Conservation (phyloP, 2,113 vertebrate species). For the Tenebrosternarchus preto region DNA sequence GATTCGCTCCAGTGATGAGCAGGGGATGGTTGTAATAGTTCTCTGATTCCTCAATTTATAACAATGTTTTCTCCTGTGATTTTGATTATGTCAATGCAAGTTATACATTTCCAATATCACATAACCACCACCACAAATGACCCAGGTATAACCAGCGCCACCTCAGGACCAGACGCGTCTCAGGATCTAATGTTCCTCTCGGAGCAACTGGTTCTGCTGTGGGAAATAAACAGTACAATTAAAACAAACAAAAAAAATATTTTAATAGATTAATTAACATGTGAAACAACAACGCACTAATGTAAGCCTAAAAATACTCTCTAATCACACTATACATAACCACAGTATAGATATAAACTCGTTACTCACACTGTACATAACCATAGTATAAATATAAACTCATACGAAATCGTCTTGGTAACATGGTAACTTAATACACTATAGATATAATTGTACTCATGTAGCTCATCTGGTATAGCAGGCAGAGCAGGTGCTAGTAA, state of each 20-base stretch:
- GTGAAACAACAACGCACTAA: too few relatives aligned
- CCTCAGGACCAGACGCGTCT: conserved; percentile 42
- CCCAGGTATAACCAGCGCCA: too few relatives aligned
- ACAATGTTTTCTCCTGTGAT: neutral
- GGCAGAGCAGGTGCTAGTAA: too few relatives aligned
- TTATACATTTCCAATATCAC: conserved; percentile 77
- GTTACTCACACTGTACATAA: neutral
- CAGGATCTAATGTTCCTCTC: conserved; percentile 70
- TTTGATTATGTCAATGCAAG: conserved; percentile 59
- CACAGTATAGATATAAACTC: neutral
- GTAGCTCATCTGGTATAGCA: too few relatives aligned
- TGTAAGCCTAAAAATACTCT: too few relatives aligned
- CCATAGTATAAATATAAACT: too few relatives aligned
- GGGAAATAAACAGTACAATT: neutral
- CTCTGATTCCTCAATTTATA: conserved; percentile 27
- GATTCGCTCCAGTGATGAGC: neutral
- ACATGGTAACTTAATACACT: too few relatives aligned
- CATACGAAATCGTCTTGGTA: too few relatives aligned
- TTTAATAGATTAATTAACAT: neutral
- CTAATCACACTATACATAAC: too few relatives aligned
- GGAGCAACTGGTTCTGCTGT: conserved; percentile 85
- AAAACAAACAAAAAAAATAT: neutral
- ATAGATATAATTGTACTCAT: too few relatives aligned
- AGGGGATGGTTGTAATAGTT: conserved; percentile 19
- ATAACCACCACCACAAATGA: conserved; percentile 71